Evolutionary conservation across 2,888 invertebrate species (phyloP).

Genomic region (Metalampra italica): DNA sequence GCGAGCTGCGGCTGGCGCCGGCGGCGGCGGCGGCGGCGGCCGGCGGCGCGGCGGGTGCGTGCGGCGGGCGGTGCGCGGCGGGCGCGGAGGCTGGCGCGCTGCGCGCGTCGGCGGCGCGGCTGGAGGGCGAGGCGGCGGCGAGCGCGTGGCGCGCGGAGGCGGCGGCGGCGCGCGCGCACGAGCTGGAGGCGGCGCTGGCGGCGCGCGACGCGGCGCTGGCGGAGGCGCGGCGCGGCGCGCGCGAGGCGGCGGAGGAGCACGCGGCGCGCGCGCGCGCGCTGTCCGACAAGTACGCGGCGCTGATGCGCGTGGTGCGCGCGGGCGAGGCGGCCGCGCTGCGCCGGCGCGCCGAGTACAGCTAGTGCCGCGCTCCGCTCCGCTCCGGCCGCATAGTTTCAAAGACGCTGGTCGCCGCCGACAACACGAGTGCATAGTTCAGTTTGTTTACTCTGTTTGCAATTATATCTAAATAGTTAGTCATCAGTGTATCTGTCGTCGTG

Average conservation of each 20-base stretch:
- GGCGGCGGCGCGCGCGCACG: conserved; percentile 75
- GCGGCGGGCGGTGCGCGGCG: conserved; percentile 50
- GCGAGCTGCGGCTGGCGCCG: conserved; percentile 50
- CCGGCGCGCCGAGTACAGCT: neutral
- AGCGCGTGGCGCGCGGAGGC: conserved; percentile 69
- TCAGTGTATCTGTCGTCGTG: too few relatives aligned
- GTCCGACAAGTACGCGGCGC: conserved; percentile 65
- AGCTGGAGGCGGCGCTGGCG: conserved; percentile 76
- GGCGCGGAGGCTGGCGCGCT: conserved; percentile 33
- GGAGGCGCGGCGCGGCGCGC: conserved; percentile 71
- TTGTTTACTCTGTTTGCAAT: too few relatives aligned
- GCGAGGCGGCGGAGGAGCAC: conserved; percentile 55
- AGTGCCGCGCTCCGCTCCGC: neutral
- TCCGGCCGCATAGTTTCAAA: too few relatives aligned
- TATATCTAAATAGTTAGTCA: too few relatives aligned
- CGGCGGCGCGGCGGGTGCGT: conserved; percentile 35
- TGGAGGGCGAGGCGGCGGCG: conserved; percentile 58
- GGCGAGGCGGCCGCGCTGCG: conserved; percentile 44
- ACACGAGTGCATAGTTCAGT: too few relatives aligned
- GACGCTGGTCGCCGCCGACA: too few relatives aligned
- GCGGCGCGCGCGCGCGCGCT: conserved; percentile 63
- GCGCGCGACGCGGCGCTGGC: conserved; percentile 76
- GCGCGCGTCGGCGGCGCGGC: conserved; percentile 40
- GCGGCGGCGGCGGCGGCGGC: conserved; percentile 21
- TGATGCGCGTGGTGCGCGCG: conserved; percentile 60